Conservation (phyloP, 2,888 invertebrate genomes). For the Acleris sparsana region DNA sequence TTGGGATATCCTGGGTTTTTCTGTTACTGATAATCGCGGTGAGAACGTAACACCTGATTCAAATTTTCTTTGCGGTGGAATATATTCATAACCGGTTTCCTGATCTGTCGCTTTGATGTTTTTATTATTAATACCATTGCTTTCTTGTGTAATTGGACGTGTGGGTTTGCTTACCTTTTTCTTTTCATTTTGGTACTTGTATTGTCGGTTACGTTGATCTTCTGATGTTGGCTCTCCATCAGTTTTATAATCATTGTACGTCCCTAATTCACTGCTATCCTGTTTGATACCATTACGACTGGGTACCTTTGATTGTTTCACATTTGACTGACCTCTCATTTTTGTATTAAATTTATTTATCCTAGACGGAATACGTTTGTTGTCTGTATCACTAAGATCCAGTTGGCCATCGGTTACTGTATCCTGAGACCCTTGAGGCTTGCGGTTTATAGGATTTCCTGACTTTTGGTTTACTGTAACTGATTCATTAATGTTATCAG, state of each 20-base stretch:
- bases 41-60: constrained; percentile 36
- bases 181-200: neutral
- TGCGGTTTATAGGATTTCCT: neutral
- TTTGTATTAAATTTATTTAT: constrained; percentile 12
- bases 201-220: neutral
- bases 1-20: neutral
- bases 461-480: neutral
- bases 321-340: neutral
- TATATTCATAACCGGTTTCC: constrained; percentile 47
- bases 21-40: constrained; percentile 30
- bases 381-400: neutral
- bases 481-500: constrained; percentile 2
- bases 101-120: constrained; percentile 15
- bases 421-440: neutral
- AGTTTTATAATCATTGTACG: neutral
- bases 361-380: constrained; percentile 6
- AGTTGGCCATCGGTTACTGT: neutral
- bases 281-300: too few relatives aligned
- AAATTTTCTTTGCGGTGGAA: constrained; percentile 44
- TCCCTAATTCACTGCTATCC: neutral
- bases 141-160: constrained; percentile 3
- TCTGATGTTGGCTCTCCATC: neutral
- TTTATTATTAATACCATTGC: neutral
- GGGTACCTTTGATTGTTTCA: neutral
- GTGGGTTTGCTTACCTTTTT: constrained; percentile 15